Percentiles rank a stretch among this genome's conserved stretches.
Conservation (phyloP, 2,797 vertebrate species). For the Enteromius mattozi region DNA sequence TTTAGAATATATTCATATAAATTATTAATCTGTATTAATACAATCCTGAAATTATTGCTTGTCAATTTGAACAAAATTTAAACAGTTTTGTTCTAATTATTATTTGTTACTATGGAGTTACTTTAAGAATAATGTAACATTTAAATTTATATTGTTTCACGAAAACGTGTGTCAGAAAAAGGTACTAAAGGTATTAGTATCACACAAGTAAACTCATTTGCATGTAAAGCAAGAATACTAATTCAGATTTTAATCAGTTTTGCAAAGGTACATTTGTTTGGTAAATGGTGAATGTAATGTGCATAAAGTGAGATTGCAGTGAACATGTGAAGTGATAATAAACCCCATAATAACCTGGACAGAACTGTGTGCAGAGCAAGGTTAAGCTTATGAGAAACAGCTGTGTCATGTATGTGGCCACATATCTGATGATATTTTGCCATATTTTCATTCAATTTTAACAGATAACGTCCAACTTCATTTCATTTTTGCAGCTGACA, state of each 20-base stretch:
- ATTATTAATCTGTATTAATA: neutral
- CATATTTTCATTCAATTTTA: neutral
- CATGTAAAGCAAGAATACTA: neutral
- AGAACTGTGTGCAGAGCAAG: neutral
- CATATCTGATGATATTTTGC: neutral
- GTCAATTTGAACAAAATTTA: neutral
- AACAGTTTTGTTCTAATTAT: neutral
- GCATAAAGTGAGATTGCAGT: neutral
- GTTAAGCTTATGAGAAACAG: neutral
- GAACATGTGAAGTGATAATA: neutral
- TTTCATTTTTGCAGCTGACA: neutral
- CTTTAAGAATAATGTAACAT: too few species aligned
- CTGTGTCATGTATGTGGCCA: neutral
- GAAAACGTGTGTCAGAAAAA: neutral
- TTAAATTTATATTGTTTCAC: neutral
- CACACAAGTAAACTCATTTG: neutral
- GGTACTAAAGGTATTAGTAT: neutral
- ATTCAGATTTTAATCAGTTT: neutral
- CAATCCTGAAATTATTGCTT: neutral
- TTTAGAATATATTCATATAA: neutral
- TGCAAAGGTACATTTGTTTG: neutral
- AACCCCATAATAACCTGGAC: neutral
- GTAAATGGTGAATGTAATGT: neutral
- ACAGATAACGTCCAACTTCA: neutral
- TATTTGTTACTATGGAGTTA: neutral